phyloP scores from a whole-genome alignment of 2,888 invertebrate species.

The Caenorhabditis sulstoni region DNA sequence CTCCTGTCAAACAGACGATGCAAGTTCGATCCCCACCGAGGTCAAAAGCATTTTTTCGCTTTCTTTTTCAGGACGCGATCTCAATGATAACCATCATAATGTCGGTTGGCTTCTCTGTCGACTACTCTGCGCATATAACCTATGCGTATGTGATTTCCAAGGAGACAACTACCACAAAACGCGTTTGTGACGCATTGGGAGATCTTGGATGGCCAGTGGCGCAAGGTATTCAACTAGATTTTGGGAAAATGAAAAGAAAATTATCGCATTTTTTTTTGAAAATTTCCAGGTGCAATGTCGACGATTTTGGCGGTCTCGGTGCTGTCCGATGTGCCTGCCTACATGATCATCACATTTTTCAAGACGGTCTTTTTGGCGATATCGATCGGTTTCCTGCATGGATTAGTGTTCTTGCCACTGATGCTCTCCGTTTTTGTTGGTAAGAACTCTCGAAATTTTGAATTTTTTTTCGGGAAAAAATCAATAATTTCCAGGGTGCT shows the following conservation, averaged over 20 bases:
- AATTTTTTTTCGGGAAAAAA: not conserved
- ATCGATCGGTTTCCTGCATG: slow-evolving; percentile 86
- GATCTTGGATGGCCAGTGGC: slow-evolving; percentile 92
- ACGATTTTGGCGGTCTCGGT: slow-evolving; percentile 92
- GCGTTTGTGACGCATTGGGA: slow-evolving; percentile 89
- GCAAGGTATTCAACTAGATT: slow-evolving; percentile 84
- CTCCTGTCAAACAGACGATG: too few relatives aligned
- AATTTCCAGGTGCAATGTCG: slow-evolving; percentile 86
- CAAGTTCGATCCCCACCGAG: too few relatives aligned
- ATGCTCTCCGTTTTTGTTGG: slow-evolving; percentile 80
- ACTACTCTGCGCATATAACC: slow-evolving; percentile 87
- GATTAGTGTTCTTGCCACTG: slow-evolving; percentile 89
- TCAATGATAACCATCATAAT: slow-evolving; percentile 87
- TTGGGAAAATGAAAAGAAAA: not conserved
- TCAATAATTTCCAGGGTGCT: slow-evolving; percentile 35
- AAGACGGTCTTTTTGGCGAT: slow-evolving; percentile 83
- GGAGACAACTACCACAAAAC: slow-evolving; percentile 65
- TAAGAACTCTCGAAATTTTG: slow-evolving; percentile 8
- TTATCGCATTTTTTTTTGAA: not conserved
- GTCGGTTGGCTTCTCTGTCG: slow-evolving; percentile 96
- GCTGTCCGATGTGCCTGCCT: slow-evolving; percentile 90
- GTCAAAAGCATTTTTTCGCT: not conserved
- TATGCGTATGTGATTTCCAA: slow-evolving; percentile 76
- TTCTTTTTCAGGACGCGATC: slow-evolving; percentile 84
- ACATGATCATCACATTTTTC: slow-evolving; percentile 95